Evolutionary conservation across 2,888 invertebrate genomes (phyloP).

Genomic region (Rhyacophila evoluta): DNA sequence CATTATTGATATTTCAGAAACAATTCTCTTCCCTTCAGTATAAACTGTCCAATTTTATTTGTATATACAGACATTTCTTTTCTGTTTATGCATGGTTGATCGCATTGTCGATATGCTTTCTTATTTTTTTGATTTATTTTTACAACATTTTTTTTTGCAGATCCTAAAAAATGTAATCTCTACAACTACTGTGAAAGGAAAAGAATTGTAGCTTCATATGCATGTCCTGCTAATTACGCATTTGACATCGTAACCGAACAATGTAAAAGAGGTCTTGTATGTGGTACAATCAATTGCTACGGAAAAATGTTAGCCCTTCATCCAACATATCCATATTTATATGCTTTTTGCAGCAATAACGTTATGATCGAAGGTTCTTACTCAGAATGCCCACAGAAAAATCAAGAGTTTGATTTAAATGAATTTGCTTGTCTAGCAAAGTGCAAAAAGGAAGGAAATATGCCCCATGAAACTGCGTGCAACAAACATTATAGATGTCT

Average conservation of each 20-base stretch:
- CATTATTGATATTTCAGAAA: no score
- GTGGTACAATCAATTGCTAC: background rate
- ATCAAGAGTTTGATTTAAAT: background rate
- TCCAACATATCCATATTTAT: background rate
- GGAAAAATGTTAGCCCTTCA: background rate
- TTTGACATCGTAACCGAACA: background rate
- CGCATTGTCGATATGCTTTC: no score
- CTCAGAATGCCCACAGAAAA: background rate
- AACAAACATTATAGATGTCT: background rate
- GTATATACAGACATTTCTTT: background rate
- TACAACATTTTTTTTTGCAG: background rate
- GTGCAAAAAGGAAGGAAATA: conserved; percentile 3
- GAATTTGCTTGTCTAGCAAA: background rate
- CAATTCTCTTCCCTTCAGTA: no score
- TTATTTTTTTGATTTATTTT: no score
- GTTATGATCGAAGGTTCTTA: background rate
- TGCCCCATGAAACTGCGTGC: background rate
- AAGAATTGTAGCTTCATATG: background rate
- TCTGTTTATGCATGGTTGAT: background rate
- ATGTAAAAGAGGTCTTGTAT: background rate
- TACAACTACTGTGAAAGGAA: background rate
- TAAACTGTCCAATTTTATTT: no score
- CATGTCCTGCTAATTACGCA: background rate
- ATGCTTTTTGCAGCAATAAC: background rate
- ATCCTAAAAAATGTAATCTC: background rate